Conservation (phyloP, 2,113 vertebrate genomes). For the Chionomys nivalis region DNA sequence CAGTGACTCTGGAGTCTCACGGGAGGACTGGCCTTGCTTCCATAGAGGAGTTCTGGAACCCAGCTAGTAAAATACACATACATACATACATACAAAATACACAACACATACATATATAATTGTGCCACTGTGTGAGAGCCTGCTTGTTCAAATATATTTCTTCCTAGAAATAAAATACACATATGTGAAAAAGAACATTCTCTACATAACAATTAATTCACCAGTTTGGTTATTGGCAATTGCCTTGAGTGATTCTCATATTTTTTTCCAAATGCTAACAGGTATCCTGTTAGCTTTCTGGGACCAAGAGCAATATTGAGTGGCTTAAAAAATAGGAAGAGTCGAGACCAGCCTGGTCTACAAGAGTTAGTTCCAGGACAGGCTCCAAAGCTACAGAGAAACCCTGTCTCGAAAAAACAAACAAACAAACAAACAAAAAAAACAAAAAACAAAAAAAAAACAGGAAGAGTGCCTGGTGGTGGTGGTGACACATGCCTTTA, state of each 20-base stretch:
- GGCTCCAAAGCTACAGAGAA: too few species aligned
- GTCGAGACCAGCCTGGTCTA: too few species aligned
- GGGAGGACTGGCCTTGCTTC: background rate
- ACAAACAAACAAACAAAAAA: too few species aligned
- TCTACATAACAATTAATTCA: slow-evolving; percentile 4
- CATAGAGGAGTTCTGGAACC: background rate
- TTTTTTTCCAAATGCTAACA: background rate
- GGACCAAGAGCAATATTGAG: background rate
- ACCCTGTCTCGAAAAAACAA: too few species aligned
- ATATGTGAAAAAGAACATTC: background rate
- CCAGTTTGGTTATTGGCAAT: background rate
- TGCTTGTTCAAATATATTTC: slow-evolving; percentile 30
- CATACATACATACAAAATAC: too few species aligned
- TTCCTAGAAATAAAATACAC: slow-evolving; percentile 59
- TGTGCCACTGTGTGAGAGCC: background rate
- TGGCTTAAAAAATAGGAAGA: background rate
- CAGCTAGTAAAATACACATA: background rate
- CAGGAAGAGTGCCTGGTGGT: background rate
- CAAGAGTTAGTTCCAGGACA: too few species aligned
- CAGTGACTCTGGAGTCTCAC: background rate
- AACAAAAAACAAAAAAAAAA: too few species aligned
- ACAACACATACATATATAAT: background rate
- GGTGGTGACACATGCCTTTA: background rate
- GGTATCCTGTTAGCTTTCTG: background rate
- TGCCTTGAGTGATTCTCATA: slow-evolving; percentile 1